Evolutionary conservation across 2,113 vertebrate species (phyloP).

Genomic region (Pterocles orientalis): DNA sequence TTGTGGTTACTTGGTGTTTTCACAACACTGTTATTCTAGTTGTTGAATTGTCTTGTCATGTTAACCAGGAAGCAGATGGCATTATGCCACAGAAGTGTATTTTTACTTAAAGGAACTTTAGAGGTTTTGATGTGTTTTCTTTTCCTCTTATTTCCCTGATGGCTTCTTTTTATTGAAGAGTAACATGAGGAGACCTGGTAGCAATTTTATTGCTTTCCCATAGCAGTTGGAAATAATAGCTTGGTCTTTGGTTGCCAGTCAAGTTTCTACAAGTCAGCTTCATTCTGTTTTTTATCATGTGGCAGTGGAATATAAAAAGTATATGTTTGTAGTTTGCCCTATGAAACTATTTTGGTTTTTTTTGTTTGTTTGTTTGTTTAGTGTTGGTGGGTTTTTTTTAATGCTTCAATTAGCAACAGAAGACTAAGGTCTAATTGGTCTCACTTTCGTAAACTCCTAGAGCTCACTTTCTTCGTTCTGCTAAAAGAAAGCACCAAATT

Average conservation of each 20-base stretch:
- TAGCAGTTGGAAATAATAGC: conserved; percentile 81
- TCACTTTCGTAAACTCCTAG: conserved; percentile 63
- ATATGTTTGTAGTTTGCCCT: conserved; percentile 56
- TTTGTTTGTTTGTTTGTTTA: conserved; percentile 20
- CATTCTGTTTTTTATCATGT: conserved; percentile 79
- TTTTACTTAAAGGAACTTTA: conserved; percentile 79
- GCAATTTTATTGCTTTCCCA: conserved; percentile 82
- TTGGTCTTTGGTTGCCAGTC: conserved; percentile 74
- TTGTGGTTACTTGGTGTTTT: conserved; percentile 63
- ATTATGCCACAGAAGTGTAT: conserved; percentile 71
- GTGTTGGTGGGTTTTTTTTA: conserved; percentile 4
- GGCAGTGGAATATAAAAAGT: conserved; percentile 66
- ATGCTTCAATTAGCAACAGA: conserved; percentile 70
- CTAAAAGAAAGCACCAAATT: conserved; percentile 40
- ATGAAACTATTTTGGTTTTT: conserved; percentile 57
- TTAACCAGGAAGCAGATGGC: conserved; percentile 76
- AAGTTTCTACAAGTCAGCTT: conserved; percentile 72
- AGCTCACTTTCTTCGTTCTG: conserved; percentile 51
- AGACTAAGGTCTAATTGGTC: conserved; percentile 61
- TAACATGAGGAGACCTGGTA: conserved; percentile 83
- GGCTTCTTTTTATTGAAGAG: conserved; percentile 83
- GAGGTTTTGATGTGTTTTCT: conserved; percentile 79
- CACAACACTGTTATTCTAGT: conserved; percentile 57
- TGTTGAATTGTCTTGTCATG: conserved; percentile 72
- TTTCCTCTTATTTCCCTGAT: conserved; percentile 79